Evolutionary conservation across 2,113 vertebrate species (phyloP).

Genomic region (Polypterus bichir): DNA sequence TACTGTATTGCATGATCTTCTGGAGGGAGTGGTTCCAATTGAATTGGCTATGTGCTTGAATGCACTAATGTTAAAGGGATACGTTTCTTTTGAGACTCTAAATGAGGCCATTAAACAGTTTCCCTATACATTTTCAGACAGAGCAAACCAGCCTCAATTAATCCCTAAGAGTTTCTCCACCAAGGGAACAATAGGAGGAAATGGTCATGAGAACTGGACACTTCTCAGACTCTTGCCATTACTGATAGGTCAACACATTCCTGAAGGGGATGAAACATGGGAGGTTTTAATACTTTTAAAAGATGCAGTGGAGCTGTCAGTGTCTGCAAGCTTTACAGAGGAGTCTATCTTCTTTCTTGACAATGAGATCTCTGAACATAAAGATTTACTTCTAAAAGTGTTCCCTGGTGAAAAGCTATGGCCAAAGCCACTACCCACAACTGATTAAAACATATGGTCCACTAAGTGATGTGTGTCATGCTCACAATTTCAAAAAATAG

Average conservation of each 20-base stretch:
- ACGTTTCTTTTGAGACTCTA: neutral
- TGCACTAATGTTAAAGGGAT: constrained; percentile 12
- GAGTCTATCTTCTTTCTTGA: constrained; percentile 4
- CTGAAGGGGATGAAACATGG: neutral
- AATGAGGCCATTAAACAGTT: constrained; percentile 15
- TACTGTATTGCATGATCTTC: constrained; percentile 21
- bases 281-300: constrained; percentile 12
- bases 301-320: constrained; percentile 5
- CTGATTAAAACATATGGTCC: neutral
- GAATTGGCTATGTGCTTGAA: constrained; percentile 3
- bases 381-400: constrained; percentile 4
- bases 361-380: constrained; percentile 13
- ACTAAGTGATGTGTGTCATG: neutral
- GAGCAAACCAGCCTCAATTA: constrained; percentile 10
- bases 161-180: constrained; percentile 12
- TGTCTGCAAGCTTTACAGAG: constrained; percentile 9
- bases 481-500: constrained; percentile 1
- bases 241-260: constrained; percentile 9
- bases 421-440: constrained; percentile 2
- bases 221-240: constrained; percentile 11
- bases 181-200: neutral
- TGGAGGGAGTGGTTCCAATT: constrained; percentile 11
- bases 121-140: constrained; percentile 9
- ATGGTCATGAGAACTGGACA: constrained; percentile 13
- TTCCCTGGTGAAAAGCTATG: constrained; percentile 7